phyloP scores from a whole-genome alignment of 2,888 invertebrate genomes.

The Rhogogaster chlorosoma region DNA sequence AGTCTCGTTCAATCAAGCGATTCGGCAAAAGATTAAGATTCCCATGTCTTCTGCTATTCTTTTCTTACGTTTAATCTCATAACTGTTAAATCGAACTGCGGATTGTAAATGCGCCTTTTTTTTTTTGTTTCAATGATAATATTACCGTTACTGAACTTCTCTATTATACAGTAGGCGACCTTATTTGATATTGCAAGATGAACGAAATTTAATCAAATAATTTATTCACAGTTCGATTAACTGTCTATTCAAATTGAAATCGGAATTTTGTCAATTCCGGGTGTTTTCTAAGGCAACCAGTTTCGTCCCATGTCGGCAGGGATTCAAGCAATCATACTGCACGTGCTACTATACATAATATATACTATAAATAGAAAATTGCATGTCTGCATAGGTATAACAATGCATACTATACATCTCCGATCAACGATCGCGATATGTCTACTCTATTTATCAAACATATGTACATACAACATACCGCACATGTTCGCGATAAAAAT shows the following conservation, averaged over 20 bases:
- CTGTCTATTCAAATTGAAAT: neutral
- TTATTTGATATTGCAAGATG: neutral
- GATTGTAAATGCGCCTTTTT: neutral
- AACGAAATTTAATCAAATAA: slow-evolving; percentile 15
- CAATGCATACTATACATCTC: neutral
- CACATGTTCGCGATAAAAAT: neutral
- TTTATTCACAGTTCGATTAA: slow-evolving; percentile 21
- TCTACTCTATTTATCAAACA: neutral
- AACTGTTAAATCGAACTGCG: neutral
- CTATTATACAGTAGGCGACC: neutral
- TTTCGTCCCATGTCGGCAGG: neutral
- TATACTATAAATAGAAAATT: slow-evolving; percentile 39
- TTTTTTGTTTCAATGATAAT: neutral
- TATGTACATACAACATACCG: too few relatives aligned
- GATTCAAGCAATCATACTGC: slow-evolving; percentile 9
- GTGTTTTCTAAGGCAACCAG: neutral
- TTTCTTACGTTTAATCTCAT: neutral
- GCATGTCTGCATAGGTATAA: neutral
- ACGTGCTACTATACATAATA: slow-evolving; percentile 14
- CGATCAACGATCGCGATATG: neutral
- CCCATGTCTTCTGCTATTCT: neutral
- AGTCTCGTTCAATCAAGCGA: neutral
- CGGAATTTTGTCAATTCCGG: neutral
- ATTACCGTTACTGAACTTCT: neutral
- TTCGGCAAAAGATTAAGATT: neutral